phyloP scores from a whole-genome alignment of 2,797 vertebrate genomes.

The Neosalanx taihuensis region DNA sequence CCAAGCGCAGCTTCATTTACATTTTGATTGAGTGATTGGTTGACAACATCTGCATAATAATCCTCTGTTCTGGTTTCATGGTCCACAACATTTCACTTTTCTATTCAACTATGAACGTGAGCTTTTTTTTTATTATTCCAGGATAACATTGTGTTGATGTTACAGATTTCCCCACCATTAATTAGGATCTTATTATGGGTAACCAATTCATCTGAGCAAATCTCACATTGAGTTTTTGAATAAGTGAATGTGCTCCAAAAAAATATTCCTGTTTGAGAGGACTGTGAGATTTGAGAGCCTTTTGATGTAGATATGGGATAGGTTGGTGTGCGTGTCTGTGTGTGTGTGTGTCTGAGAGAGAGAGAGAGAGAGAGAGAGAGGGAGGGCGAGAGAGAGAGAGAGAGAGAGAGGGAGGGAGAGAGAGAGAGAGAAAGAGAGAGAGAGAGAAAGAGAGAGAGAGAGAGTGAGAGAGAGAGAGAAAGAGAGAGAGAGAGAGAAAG shows the following conservation, averaged over 20 bases:
- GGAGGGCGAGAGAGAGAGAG: neutral
- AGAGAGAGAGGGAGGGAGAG: neutral
- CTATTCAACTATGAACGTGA: neutral
- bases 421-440: neutral
- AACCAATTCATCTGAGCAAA: conserved; percentile 3
- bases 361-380: neutral
- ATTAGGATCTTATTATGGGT: conserved; percentile 1
- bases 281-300: neutral
- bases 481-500: conserved; percentile 3
- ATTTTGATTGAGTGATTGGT: conserved; percentile 18
- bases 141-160: neutral
- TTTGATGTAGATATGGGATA: neutral
- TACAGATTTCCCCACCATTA: too few species aligned
- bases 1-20: conserved; percentile 20
- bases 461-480: neutral
- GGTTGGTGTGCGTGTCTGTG: neutral
- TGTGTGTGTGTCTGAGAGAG: too few species aligned
- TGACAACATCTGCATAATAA: neutral
- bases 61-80: neutral
- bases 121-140: conserved; percentile 7
- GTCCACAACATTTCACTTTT: conserved; percentile 4
- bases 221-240: conserved; percentile 1
- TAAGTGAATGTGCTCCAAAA: conserved; percentile 3
- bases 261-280: conserved; percentile 14
- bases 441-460: conserved; percentile 9